Evolutionary conservation across 2,113 vertebrate genomes (phyloP), one percentile per base, ranked within the genome.

Genomic region (Cromileptes altivelis): DNA sequence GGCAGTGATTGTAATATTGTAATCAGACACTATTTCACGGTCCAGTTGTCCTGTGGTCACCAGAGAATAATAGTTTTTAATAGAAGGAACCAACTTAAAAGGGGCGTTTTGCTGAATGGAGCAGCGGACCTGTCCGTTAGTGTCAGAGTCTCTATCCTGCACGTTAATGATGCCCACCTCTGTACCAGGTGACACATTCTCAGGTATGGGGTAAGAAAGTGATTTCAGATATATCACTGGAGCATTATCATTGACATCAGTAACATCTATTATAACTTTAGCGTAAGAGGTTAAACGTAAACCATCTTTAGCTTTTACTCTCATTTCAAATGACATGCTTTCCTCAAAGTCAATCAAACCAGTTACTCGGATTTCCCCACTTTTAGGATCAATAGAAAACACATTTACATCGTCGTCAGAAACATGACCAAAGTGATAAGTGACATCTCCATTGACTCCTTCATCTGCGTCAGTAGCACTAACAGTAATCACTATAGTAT

Each of bases 201-300:
- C 33, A 7, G 33, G 33, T 37, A 37, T 37, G 6, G 33, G 33
- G 1, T 37, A 8, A 7, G 33, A 0, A 0, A 37, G 33, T 37
- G 33, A 37, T 37, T 37, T 37, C 1, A 49, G 57, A 2, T 78
- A 75, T 6, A 96, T 85, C 2, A 94, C 81, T 2, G 96, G 96
- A 0, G 82, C 79, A 45, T 97, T 97, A 9, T 97, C 96, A 84
- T 97, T 97, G 0, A 94, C 63, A 9, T 97, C 96, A 40, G 81
- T 58, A 21, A 97, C 81, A 3, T 95, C 90, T 55, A 97, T 55
- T 4, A 95, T 73, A 0, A 96, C 84, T 82, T 94, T 95, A 17
- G 89, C 86, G 0, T 96, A 91, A 0, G 91, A 78, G 0, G 77
- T 82, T 1, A 96, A 75, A 0, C 95, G 95, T 0, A 93, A 94